These are phyloP conservation scores for Hexactinellida sp. DNA, from an alignment of 37 sponge, comb jelly and placozoan species.

Conservation along the genomic window DNA sequence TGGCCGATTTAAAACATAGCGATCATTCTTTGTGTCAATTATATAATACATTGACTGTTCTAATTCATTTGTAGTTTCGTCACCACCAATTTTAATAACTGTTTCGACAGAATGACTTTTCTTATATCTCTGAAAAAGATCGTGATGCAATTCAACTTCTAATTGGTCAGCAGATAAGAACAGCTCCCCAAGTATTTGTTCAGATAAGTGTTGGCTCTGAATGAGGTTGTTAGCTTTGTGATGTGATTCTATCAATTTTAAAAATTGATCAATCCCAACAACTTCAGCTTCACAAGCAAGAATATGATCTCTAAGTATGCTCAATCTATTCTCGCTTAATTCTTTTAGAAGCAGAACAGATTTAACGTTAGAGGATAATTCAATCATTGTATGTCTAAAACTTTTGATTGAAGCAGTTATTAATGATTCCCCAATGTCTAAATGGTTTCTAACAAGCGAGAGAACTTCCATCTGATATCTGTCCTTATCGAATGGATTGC, in stretches of 20 bases:
- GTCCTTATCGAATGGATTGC: not conserved
- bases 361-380: not conserved
- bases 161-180: not conserved
- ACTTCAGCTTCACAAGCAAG: not conserved
- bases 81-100: not conserved
- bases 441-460: not conserved
- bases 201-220: not conserved
- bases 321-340: not conserved
- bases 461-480: not conserved
- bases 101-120: not conserved
- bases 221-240: not conserved
- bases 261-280: not conserved
- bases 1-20: constrained; percentile 54
- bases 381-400: not conserved
- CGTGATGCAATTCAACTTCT: not conserved
- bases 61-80: not conserved
- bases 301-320: not conserved
- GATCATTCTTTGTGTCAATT: constrained; percentile 65
- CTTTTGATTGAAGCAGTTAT: not conserved
- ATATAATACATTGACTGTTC: constrained; percentile 9
- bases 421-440: not conserved
- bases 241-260: not conserved
- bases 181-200: not conserved
- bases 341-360: not conserved
- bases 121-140: not conserved